Base-by-base conservation (phyloP, 2,797 vertebrate species). In the Danionella dracula region DNA sequence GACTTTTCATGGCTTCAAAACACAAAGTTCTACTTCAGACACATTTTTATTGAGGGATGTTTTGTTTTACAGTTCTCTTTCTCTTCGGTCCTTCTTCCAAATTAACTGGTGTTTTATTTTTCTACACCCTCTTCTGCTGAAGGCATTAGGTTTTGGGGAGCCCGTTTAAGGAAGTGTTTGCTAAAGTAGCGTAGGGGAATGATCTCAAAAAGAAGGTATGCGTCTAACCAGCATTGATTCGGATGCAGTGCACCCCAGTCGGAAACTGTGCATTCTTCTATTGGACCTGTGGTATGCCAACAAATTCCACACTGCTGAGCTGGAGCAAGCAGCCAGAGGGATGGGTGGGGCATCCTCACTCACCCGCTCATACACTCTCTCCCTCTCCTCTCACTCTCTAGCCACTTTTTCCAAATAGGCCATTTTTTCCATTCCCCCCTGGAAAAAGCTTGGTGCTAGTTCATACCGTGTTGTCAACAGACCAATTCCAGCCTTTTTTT, bases 291-390 rank as follows among this genome's bases (percentile, higher is more conserved):
- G 90, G 91, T 89, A 83, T 86, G 90, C 92, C 92, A 91, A 88
- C 83, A 82, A 93, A 96, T 96, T 97, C 95, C 92, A 84, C 85
- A 84, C 79, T 79, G 81, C 86, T 96, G 93, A 96, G 91, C 89
- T 94, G 88, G 87, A 91, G 89, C 79, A 79, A 77, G 76, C 76
- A 73, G 77, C 81, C 71, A 53, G 84, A 83, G 84, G 82, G 58
- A 71, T 60, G 83, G 71, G 81, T 76, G 48, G 35, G 56, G 42
- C 49, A 44, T 60, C 78, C 83, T 83, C 81, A 63, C 81, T 68
- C 40, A 6, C 73, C 76, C 60, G 61, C 70, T 51, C 56, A 64
- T 66, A 40, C 68, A 2, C 35, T 61, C 53, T 69, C 5, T 38
- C 31, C 4, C 13, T 7, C 11, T 17, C 21, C 56, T 45, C 58